Evolutionary conservation across 2,888 invertebrate species (phyloP).

Genomic region (Drosophila nigricruria): DNA sequence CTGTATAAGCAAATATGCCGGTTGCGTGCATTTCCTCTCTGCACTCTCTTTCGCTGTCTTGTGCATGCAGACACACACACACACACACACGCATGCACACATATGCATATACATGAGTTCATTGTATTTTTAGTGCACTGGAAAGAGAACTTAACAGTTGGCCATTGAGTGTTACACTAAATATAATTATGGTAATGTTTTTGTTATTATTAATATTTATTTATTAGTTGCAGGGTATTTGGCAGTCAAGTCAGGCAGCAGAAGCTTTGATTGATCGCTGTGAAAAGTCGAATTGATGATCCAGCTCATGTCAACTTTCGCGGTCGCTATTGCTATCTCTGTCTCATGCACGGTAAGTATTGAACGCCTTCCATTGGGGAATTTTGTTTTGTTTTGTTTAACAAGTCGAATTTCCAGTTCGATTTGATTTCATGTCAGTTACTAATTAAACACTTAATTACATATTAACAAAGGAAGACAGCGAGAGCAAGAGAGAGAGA

Average conservation of each 20-base stretch:
- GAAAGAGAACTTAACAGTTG: neutral
- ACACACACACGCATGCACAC: too few relatives aligned
- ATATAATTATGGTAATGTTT: neutral
- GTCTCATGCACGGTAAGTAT: conserved; percentile 21
- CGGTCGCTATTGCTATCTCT: conserved; percentile 30
- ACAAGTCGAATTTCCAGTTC: conserved; percentile 27
- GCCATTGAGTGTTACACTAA: neutral
- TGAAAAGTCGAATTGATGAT: conserved; percentile 17
- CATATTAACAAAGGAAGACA: neutral
- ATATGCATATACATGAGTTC: too few relatives aligned
- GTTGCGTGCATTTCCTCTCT: neutral
- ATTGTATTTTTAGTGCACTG: neutral
- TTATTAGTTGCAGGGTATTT: conserved; percentile 7
- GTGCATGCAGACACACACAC: neutral
- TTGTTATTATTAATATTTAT: neutral
- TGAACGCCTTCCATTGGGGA: conserved; percentile 39
- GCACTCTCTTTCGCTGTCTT: neutral
- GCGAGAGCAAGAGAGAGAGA: neutral
- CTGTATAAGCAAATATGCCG: conserved; percentile 2
- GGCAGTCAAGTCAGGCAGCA: neutral
- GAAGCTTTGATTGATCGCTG: conserved; percentile 11
- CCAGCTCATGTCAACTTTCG: conserved; percentile 25
- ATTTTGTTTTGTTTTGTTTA: conserved; percentile 10
- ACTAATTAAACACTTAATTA: conserved; percentile 60
- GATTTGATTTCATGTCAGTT: conserved; percentile 55